Percentiles rank a stretch among this genome's conserved stretches.
These are phyloP conservation scores for Phaetusa simplex DNA, from an alignment of 2,113 vertebrate species.

Conservation along the genomic window DNA sequence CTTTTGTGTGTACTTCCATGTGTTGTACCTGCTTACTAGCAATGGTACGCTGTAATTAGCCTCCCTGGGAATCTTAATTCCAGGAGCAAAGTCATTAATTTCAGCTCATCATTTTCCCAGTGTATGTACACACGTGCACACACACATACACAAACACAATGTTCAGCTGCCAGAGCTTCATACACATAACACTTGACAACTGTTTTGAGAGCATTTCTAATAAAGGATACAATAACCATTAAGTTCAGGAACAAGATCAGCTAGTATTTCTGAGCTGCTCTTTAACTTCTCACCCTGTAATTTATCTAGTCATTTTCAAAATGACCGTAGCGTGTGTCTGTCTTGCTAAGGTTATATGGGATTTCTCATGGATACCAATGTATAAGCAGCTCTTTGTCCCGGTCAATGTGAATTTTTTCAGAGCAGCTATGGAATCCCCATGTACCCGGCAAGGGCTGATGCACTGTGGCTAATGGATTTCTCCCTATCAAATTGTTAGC, in stretches of 20 bases:
- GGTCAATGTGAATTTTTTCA: background rate
- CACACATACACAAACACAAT: background rate
- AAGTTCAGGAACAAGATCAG: background rate
- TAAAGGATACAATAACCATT: background rate
- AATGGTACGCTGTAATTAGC: background rate
- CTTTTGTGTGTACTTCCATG: background rate
- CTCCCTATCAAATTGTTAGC: background rate
- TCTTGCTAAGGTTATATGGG: background rate
- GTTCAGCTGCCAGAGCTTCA: background rate
- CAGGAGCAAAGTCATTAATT: background rate
- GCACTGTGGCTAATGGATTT: slow-evolving; percentile 33
- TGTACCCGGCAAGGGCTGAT: background rate
- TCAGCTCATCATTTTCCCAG: background rate
- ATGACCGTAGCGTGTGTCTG: background rate
- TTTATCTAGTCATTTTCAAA: background rate
- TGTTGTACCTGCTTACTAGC: background rate
- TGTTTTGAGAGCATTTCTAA: background rate
- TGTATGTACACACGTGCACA: background rate
- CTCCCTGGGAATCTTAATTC: background rate
- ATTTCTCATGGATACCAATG: background rate
- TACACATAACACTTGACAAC: background rate
- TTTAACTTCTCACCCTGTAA: background rate
- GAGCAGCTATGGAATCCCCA: background rate
- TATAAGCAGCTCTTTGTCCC: background rate
- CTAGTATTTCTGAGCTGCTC: background rate